Conservation (phyloP, 92 coral and sea anemone species). For the Porites cylindrica region DNA sequence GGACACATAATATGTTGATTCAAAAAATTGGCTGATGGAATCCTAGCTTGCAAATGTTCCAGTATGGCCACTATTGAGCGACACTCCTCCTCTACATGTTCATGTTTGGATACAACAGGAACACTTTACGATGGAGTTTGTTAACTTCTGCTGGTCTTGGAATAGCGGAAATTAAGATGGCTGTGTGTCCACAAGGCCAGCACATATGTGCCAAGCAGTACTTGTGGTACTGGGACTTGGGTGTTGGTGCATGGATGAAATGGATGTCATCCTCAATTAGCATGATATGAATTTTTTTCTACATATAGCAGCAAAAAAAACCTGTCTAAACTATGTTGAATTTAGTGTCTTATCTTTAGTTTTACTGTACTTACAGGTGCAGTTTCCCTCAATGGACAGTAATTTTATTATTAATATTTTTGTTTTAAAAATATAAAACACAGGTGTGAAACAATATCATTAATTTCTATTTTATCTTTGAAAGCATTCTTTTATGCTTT, state of each 20-base stretch:
- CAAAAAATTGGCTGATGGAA: slow-evolving; percentile 22
- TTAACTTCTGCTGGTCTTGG: slow-evolving; percentile 1
- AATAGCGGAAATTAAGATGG: not conserved
- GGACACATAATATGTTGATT: slow-evolving; percentile 17
- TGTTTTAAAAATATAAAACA: too few species aligned
- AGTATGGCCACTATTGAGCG: slow-evolving; percentile 7
- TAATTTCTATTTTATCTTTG: too few species aligned
- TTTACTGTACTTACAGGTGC: too few species aligned
- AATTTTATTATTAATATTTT: too few species aligned
- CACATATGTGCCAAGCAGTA: slow-evolving; percentile 38
- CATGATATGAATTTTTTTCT: slow-evolving; percentile 28
- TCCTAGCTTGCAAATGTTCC: not conserved
- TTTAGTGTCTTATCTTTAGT: too few species aligned
- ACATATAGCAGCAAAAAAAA: not conserved
- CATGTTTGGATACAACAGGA: slow-evolving; percentile 21
- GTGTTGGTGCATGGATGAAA: slow-evolving; percentile 30
- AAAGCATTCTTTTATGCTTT: too few species aligned
- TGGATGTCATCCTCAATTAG: not conserved
- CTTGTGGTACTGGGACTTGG: slow-evolving; percentile 6
- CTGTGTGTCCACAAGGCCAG: slow-evolving; percentile 17
- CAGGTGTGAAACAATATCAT: too few species aligned
- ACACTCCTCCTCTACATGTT: slow-evolving; percentile 25
- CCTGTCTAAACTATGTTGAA: too few species aligned
- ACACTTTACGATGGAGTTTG: slow-evolving; percentile 32
- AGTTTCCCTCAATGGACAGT: not conserved